Evolutionary conservation across 1,140 invertebrate genomes (phyloP).

Genomic region (Aphis gossypii): DNA sequence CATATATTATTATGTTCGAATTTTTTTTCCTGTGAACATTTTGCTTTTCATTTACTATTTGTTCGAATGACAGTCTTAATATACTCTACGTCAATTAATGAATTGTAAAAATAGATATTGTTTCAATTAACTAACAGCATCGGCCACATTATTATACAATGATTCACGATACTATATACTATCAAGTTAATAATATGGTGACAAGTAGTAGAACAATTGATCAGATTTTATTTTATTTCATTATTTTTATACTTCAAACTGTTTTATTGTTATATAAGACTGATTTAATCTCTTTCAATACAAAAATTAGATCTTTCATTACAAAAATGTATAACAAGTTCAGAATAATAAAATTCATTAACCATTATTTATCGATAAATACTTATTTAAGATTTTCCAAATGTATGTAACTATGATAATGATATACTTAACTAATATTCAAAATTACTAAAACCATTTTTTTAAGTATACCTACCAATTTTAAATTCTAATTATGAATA

Average conservation of each 20-base stretch:
- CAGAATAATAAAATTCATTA: neutral
- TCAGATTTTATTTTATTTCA: neutral
- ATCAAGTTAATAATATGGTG: neutral
- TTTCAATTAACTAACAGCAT: neutral
- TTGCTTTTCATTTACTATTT: neutral
- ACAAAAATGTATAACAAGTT: neutral
- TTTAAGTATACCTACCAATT: too few relatives aligned
- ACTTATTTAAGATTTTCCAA: neutral
- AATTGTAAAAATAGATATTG: neutral
- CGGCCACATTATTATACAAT: conserved; percentile 8
- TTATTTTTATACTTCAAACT: neutral
- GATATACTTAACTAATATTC: neutral
- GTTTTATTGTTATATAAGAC: neutral
- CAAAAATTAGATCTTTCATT: neutral
- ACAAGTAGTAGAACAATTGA: neutral
- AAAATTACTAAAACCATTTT: neutral
- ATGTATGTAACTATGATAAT: neutral
- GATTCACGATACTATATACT: neutral
- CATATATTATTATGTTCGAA: neutral
- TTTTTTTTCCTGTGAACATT: neutral
- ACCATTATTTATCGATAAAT: neutral
- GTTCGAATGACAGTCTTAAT: neutral
- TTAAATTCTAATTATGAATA: neutral
- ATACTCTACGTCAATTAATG: neutral
- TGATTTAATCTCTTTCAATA: neutral